phyloP scores from a whole-genome alignment of 2,113 vertebrate species.

The Zootoca vivipara region DNA sequence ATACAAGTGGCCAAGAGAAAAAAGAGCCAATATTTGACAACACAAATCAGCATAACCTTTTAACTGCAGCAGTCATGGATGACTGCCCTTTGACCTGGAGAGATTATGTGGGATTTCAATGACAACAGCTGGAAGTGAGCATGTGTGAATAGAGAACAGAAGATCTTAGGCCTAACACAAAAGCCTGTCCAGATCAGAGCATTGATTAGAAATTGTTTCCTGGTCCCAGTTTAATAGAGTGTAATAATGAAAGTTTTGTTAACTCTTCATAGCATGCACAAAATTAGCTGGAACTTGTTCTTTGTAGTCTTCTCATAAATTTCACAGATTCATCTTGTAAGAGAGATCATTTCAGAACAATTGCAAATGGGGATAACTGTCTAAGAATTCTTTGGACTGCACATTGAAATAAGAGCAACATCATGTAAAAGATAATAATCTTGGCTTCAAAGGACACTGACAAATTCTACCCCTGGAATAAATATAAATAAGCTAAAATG shows the following conservation, averaged over 20 bases:
- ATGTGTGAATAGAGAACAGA: constrained; percentile 81
- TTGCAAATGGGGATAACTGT: not conserved
- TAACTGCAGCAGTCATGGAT: constrained; percentile 84
- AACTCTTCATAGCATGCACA: constrained; percentile 68
- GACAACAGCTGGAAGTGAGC: constrained; percentile 85
- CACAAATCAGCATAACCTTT: constrained; percentile 88
- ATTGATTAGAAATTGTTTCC: constrained; percentile 85
- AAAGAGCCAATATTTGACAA: constrained; percentile 85
- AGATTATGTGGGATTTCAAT: constrained; percentile 88
- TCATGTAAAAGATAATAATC: not conserved
- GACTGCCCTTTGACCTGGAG: constrained; percentile 84
- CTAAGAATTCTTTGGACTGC: not conserved
- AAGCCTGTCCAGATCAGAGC: constrained; percentile 80
- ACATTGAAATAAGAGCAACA: not conserved
- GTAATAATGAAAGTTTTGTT: constrained; percentile 78
- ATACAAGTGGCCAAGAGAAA: constrained; percentile 81
- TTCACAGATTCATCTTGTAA: constrained; percentile 26
- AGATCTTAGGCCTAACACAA: constrained; percentile 79
- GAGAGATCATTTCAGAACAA: not conserved
- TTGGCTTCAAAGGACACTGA: not conserved
- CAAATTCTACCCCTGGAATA: not conserved
- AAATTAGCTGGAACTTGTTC: constrained; percentile 44
- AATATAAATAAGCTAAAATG: not conserved
- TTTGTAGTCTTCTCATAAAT: constrained; percentile 32
- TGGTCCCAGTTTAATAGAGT: constrained; percentile 81